A percentile compares a stretch with the other conserved stretches of the same genome.
phyloP scores from a whole-genome alignment of 2,113 vertebrate species.

The Clinocottus analis region DNA sequence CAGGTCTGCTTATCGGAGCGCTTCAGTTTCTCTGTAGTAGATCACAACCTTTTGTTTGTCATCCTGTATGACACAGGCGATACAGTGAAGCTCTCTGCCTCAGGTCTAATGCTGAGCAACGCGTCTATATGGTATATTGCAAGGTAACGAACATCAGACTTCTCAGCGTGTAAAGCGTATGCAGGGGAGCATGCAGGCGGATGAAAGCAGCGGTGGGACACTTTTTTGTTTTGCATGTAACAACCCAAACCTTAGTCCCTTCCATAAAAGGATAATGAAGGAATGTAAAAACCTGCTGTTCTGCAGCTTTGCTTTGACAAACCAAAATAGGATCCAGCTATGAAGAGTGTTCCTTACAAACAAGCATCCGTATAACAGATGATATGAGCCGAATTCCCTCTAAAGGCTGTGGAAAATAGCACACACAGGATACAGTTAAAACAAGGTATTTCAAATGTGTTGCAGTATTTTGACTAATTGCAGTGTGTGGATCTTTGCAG shows the following conservation, averaged over 20 bases:
- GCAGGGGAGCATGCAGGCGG: slow-evolving; percentile 29
- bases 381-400: slow-evolving; percentile 33
- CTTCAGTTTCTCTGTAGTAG: slow-evolving; percentile 18
- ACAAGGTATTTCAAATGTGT: slow-evolving; percentile 32
- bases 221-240: slow-evolving; percentile 50
- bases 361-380: slow-evolving; percentile 46
- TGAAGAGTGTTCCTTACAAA: slow-evolving; percentile 46
- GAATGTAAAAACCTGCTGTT: slow-evolving; percentile 50
- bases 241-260: slow-evolving; percentile 39
- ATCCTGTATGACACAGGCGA: slow-evolving; percentile 27
- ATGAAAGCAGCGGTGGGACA: slow-evolving; percentile 42
- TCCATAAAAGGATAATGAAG: slow-evolving; percentile 58
- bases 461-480: slow-evolving; percentile 51
- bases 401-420: slow-evolving; percentile 38
- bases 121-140: slow-evolving; percentile 30
- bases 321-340: slow-evolving; percentile 64
- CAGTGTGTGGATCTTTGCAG: slow-evolving; percentile 5
- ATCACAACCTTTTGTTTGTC: slow-evolving; percentile 52
- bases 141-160: slow-evolving; percentile 36
- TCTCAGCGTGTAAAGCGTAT: slow-evolving; percentile 24
- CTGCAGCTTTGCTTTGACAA: slow-evolving; percentile 65
- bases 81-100: background rate
- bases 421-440: slow-evolving; percentile 24
- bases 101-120: slow-evolving; percentile 52
- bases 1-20: slow-evolving; percentile 26